Conservation (phyloP, 2,797 vertebrate genomes). For the Pitangus sulphuratus region DNA sequence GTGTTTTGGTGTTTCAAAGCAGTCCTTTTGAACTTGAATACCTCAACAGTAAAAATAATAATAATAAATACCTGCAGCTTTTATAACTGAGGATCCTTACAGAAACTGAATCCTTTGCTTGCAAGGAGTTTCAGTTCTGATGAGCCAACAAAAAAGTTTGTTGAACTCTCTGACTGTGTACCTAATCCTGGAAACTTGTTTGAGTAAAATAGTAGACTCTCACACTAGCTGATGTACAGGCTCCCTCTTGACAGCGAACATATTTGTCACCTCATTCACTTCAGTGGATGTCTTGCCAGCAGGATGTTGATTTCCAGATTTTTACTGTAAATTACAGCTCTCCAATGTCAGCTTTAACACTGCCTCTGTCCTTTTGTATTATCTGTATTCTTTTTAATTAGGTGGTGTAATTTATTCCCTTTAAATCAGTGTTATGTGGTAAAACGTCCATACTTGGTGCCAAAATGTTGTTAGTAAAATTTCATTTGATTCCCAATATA, state of each 20-base stretch:
- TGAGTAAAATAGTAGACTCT: background rate
- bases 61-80: background rate
- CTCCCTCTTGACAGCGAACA: background rate
- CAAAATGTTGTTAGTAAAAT: constrained; percentile 6
- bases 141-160: background rate
- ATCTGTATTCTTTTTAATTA: constrained; percentile 36
- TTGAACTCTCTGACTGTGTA: background rate
- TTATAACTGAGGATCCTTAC: background rate
- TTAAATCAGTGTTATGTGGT: background rate
- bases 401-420: constrained; percentile 13
- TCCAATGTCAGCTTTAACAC: background rate
- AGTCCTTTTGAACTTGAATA: background rate
- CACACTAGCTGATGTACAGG: background rate
- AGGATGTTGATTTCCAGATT: constrained; percentile 34
- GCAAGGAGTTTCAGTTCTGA: background rate
- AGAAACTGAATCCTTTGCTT: background rate
- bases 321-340: constrained; percentile 37
- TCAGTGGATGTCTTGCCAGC: background rate
- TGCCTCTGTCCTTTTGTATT: background rate
- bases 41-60: background rate
- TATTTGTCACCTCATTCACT: constrained; percentile 23
- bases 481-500: constrained; percentile 33
- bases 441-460: background rate
- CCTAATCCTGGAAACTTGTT: background rate
- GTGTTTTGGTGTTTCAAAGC: background rate